These are phyloP conservation scores for Schizaphis graminum DNA, from an alignment of 2,888 invertebrate species.

Conservation along the genomic window DNA sequence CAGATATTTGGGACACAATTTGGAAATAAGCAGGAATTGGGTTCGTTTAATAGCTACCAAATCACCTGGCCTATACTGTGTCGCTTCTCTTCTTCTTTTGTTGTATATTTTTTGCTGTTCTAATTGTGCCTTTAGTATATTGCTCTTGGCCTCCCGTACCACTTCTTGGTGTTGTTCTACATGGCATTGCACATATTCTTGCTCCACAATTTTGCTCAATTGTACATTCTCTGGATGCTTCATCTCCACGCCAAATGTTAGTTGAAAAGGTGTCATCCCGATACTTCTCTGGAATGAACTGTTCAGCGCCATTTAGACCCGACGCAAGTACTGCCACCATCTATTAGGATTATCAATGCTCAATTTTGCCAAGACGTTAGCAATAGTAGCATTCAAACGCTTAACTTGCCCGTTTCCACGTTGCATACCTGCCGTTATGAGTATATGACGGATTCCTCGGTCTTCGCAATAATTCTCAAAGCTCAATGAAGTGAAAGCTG, in stretches of 20 bases:
- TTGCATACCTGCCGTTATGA: too few species aligned
- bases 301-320: conserved; percentile 3
- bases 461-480: too few species aligned
- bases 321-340: not conserved
- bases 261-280: conserved; percentile 3
- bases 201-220: conserved; percentile 25
- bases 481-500: too few species aligned
- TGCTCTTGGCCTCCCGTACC: not conserved
- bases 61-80: not conserved
- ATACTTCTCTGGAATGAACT: not conserved
- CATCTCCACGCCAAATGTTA: conserved; percentile 21
- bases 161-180: not conserved
- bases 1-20: not conserved
- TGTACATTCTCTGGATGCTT: conserved; percentile 3
- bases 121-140: not conserved
- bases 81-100: too few species aligned
- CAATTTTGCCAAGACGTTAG: too few species aligned
- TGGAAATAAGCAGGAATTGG: not conserved
- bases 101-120: not conserved
- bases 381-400: too few species aligned
- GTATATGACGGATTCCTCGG: not conserved
- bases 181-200: conserved; percentile 8
- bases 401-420: too few species aligned
- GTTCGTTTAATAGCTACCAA: not conserved
- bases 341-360: too few species aligned